Percentiles rank a stretch among this genome's conserved stretches.
phyloP scores from a whole-genome alignment of 2,113 vertebrate species.

The Nansenia antarctica region DNA sequence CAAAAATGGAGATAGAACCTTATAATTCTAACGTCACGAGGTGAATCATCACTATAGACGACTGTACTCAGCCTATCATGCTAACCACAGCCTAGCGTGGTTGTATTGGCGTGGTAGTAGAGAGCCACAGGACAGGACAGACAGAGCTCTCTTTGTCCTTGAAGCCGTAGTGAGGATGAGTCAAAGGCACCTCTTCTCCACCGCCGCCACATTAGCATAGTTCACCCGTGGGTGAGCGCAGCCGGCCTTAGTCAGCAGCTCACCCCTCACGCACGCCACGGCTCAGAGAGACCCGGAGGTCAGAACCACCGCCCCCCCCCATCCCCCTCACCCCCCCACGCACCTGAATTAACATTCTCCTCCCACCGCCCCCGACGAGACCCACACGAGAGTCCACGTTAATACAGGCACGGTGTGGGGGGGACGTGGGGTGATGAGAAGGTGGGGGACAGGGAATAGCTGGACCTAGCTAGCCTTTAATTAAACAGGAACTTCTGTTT shows the following conservation, averaged over 20 bases:
- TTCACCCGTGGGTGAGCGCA: conserved; percentile 51
- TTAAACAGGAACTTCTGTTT: too few species aligned
- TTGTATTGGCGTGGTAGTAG: too few species aligned
- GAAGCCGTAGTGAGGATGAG: conserved; percentile 34
- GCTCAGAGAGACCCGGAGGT: conserved; percentile 56
- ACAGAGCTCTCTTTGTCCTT: conserved; percentile 48
- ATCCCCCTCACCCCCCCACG: conserved; percentile 16
- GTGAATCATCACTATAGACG: too few species aligned
- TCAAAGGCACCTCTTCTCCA: conserved; percentile 25
- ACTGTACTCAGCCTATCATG: too few species aligned
- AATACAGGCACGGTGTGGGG: conserved; percentile 8
- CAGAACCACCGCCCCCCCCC: conserved; percentile 26
- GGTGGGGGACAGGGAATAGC: not conserved
- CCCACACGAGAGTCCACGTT: conserved; percentile 18
- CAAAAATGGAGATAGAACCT: too few species aligned
- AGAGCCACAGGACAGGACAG: too few species aligned
- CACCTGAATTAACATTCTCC: conserved; percentile 59
- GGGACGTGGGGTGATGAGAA: not conserved
- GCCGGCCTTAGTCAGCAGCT: conserved; percentile 66
- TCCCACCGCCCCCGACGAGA: conserved; percentile 43
- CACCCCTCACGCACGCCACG: conserved; percentile 18
- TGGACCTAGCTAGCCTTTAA: too few species aligned
- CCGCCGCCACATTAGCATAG: conserved; percentile 62
- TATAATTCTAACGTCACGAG: too few species aligned
- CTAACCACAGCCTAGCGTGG: too few species aligned